These are phyloP conservation scores for Exocentrus adspersus DNA, from an alignment of 2,888 invertebrate species.

Conservation along the genomic window DNA sequence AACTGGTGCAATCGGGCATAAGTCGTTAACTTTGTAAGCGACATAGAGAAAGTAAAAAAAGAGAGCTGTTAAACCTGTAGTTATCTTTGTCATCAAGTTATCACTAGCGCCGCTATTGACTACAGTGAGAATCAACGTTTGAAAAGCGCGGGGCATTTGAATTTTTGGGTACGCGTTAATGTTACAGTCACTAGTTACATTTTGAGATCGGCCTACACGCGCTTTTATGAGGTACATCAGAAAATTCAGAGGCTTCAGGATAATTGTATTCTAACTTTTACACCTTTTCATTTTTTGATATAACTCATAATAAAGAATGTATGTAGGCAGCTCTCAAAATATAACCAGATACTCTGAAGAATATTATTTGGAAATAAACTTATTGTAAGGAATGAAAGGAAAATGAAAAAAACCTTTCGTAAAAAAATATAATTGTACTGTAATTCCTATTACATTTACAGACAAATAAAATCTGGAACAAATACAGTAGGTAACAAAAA, in stretches of 20 bases:
- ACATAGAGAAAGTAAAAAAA: too few species aligned
- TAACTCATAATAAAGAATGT: background rate
- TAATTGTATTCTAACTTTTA: background rate
- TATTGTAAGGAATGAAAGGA: background rate
- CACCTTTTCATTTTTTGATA: background rate
- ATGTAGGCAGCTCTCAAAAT: background rate
- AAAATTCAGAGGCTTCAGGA: slow-evolving; percentile 1
- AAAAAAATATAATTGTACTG: background rate
- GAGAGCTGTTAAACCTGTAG: too few species aligned
- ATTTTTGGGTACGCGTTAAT: too few species aligned
- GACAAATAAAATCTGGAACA: background rate
- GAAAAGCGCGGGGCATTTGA: too few species aligned
- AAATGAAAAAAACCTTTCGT: background rate
- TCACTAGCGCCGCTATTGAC: too few species aligned
- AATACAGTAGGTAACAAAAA: background rate
- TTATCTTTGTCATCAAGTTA: too few species aligned
- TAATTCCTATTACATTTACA: background rate
- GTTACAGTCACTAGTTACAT: too few species aligned
- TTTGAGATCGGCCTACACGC: too few species aligned
- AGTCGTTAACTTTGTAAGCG: too few species aligned
- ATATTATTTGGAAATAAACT: background rate
- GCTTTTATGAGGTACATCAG: too few species aligned
- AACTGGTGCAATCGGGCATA: too few species aligned
- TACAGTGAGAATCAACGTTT: too few species aligned
- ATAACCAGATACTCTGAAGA: slow-evolving; percentile 1